Conservation (phyloP, 2,797 vertebrate genomes). For the Trichosurus vulpecula region DNA sequence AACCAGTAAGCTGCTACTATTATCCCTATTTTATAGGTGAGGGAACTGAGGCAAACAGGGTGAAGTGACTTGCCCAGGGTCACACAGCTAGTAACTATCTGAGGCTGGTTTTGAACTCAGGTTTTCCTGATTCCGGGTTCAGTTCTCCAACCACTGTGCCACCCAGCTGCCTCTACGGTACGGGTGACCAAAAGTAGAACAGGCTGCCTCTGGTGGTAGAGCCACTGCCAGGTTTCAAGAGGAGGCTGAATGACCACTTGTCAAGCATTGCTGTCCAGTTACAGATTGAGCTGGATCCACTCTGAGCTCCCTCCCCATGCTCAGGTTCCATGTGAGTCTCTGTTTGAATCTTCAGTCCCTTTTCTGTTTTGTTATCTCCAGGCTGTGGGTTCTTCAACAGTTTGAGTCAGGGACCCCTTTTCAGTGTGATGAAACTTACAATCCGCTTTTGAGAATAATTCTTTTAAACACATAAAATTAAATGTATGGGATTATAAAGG, state of each 20-base stretch:
- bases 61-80: background rate
- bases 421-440: background rate
- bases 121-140: background rate
- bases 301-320: background rate
- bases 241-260: background rate
- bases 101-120: background rate
- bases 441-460: background rate
- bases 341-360: background rate
- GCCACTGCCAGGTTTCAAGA: background rate
- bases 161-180: background rate
- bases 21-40: background rate
- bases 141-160: background rate
- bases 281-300: background rate
- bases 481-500: background rate
- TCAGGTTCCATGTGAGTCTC: background rate
- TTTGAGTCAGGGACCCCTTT: background rate
- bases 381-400: background rate
- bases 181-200: background rate
- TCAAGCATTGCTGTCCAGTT: background rate
- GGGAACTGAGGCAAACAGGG: background rate
- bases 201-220: too few species aligned
- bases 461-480: background rate
- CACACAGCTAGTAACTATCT: background rate
- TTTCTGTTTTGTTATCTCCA: background rate
- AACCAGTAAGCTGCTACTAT: background rate